phyloP scores from a whole-genome alignment of 2,888 invertebrate genomes.

The Drosophila dives region DNA sequence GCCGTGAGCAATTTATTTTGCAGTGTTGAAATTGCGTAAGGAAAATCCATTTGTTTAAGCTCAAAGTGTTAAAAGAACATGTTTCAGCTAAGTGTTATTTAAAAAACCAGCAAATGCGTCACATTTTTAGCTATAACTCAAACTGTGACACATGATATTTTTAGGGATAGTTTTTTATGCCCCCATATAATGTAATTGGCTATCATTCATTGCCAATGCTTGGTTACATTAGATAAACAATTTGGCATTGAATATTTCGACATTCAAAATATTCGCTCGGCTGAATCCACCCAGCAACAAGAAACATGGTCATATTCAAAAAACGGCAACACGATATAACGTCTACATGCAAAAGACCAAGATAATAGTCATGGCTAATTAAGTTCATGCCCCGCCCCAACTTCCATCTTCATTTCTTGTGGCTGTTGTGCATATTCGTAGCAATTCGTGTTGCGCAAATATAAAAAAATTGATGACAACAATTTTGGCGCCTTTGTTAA shows the following conservation, averaged over 20 bases:
- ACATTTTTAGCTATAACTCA: neutral
- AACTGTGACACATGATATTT: neutral
- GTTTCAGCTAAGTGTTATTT: neutral
- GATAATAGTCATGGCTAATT: slow-evolving; percentile 53
- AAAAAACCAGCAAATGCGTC: neutral
- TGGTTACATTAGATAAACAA: slow-evolving; percentile 14
- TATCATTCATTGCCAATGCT: slow-evolving; percentile 10
- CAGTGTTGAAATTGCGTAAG: slow-evolving; percentile 10
- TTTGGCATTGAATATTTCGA: slow-evolving; percentile 49
- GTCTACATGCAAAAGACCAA: slow-evolving; percentile 12
- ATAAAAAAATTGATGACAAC: slow-evolving; percentile 61
- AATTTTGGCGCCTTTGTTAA: slow-evolving; percentile 54
- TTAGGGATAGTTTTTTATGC: neutral
- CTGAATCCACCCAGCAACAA: slow-evolving; percentile 7
- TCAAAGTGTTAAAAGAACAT: neutral
- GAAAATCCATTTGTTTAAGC: neutral
- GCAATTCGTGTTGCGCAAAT: slow-evolving; percentile 42
- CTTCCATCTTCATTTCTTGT: neutral
- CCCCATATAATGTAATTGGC: slow-evolving; percentile 1
- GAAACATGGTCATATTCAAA: slow-evolving; percentile 12
- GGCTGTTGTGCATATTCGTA: slow-evolving; percentile 16
- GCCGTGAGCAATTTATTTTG: neutral
- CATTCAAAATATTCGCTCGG: slow-evolving; percentile 19
- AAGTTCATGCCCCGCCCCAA: slow-evolving; percentile 21
- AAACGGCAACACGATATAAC: slow-evolving; percentile 1